Conservation (phyloP, 1,140 invertebrate genomes). For the Pentalonia nigronervosa region DNA sequence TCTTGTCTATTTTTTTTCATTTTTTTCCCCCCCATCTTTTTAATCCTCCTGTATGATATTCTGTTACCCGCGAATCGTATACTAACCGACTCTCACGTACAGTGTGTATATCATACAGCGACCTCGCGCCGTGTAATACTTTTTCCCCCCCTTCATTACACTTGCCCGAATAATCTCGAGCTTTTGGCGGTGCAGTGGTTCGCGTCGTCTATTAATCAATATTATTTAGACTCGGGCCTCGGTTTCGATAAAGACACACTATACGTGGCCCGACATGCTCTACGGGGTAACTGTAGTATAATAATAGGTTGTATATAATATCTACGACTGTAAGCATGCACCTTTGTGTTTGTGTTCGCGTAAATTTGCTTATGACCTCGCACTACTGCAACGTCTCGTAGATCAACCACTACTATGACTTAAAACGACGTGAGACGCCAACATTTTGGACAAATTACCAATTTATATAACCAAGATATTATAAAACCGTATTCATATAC, state of each 20-base stretch:
- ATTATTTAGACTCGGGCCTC: not conserved
- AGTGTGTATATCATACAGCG: not conserved
- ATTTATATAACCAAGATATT: too few species aligned
- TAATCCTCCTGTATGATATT: not conserved
- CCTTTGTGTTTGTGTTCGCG: not conserved
- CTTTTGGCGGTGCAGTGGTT: not conserved
- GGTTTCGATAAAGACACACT: not conserved
- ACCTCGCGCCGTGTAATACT: too few species aligned
- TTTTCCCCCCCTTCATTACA: not conserved
- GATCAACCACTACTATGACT: not conserved
- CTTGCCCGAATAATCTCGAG: slow-evolving; percentile 5
- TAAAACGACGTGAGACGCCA: too few species aligned
- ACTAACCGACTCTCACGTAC: not conserved
- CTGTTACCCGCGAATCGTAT: not conserved
- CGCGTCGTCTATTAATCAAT: not conserved
- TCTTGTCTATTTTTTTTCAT: not conserved
- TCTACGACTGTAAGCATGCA: not conserved
- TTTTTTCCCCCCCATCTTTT: not conserved
- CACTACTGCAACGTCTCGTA: not conserved
- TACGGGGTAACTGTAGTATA: not conserved
- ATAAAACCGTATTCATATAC: too few species aligned
- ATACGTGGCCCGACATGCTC: not conserved
- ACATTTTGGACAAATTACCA: too few species aligned
- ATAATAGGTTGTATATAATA: not conserved
- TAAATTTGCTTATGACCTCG: not conserved